phyloP scores from a whole-genome alignment of 1,140 invertebrate species.

The Pseudomyrmex gracilis region DNA sequence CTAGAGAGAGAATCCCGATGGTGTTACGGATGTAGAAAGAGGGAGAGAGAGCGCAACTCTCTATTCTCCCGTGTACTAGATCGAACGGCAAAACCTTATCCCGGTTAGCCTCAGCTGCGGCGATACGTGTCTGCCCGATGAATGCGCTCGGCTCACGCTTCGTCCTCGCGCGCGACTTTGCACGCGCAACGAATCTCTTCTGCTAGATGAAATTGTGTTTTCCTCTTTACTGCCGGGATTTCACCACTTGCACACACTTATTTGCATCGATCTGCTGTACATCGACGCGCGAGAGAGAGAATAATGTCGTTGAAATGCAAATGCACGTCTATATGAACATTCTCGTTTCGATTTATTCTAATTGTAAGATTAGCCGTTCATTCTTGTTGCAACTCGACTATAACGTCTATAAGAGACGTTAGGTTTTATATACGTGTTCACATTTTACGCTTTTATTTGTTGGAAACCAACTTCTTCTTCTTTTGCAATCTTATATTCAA shows the following conservation, averaged over 20 bases:
- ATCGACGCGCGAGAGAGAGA: not conserved
- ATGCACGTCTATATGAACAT: not conserved
- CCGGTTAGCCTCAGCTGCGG: constrained; percentile 63
- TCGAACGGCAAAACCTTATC: constrained; percentile 72
- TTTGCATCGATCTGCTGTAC: not conserved
- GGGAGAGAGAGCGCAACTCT: constrained; percentile 21
- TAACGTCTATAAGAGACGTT: not conserved
- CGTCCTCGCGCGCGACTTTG: constrained; percentile 8
- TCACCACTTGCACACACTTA: constrained; percentile 8
- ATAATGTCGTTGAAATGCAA: not conserved
- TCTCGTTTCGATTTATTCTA: not conserved
- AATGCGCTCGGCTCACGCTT: constrained; percentile 31
- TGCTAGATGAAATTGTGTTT: not conserved
- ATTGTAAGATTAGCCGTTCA: not conserved
- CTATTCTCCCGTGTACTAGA: constrained; percentile 61
- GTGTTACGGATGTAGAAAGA: not conserved
- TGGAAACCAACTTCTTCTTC: too few species aligned
- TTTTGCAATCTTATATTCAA: too few species aligned
- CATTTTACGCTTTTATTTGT: not conserved
- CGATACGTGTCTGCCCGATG: constrained; percentile 53
- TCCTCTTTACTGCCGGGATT: not conserved
- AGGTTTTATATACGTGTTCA: not conserved
- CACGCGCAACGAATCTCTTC: constrained; percentile 2
- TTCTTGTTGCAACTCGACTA: not conserved
- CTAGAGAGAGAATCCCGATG: not conserved